phyloP scores from a whole-genome alignment of 2,797 vertebrate species.

The Microtus agrestis region DNA sequence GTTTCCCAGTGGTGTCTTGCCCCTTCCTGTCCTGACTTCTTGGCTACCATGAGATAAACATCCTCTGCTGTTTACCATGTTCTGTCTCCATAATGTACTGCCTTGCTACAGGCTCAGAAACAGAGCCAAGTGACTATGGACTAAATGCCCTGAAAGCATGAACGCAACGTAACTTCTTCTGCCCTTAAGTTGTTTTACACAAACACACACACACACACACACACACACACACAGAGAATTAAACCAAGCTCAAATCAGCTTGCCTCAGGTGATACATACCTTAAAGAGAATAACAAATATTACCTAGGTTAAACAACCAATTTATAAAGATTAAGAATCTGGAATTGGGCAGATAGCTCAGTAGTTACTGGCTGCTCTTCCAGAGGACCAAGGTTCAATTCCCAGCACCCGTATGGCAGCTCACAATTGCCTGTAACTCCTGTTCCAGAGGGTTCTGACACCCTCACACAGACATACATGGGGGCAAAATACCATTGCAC shows the following conservation, averaged over 20 bases:
- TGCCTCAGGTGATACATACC: neutral
- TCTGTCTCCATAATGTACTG: neutral
- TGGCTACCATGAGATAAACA: neutral
- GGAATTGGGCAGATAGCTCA: neutral
- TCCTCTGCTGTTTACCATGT: neutral
- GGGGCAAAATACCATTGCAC: neutral
- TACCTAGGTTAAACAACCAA: neutral
- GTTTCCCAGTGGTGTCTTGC: neutral
- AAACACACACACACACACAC: neutral
- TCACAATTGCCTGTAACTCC: neutral
- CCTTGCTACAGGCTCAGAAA: neutral
- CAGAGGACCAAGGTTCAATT: neutral
- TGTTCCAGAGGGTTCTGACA: neutral
- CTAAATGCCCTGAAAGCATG: neutral
- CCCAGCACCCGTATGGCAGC: neutral
- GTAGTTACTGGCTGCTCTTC: neutral
- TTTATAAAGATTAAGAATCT: conserved; percentile 17
- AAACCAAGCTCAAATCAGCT: neutral
- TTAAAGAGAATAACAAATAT: neutral
- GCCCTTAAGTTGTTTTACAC: neutral
- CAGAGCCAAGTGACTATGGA: neutral
- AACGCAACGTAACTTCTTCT: neutral
- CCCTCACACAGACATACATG: neutral
- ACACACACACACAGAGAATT: neutral
- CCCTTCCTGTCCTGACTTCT: neutral